Base-by-base conservation (phyloP, 2,888 invertebrate genomes). In the Capitulum mitella region DNA sequence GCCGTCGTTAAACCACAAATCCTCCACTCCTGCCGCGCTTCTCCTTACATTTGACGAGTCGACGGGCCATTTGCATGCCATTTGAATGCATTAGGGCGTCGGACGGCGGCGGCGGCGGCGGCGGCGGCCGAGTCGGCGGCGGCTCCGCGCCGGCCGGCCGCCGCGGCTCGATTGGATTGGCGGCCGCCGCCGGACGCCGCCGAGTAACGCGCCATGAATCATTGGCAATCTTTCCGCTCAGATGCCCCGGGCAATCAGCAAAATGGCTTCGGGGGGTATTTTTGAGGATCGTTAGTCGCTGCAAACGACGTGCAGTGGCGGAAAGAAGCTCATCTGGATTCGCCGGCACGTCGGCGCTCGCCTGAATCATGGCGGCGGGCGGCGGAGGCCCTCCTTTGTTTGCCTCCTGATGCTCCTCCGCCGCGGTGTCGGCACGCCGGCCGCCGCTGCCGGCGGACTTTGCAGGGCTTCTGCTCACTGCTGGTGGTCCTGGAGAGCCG, bases 1-100 rank as follows among this genome's bases (percentile, higher is more conserved):
- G 70, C 70, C 70, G 70, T 70, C 70, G 70, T 70, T 70, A 70
- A 37, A 70, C 70, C 70, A 12, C 70, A 70, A 70, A 70, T 70
- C 70, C 70, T 70, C 70, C 70, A 70, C 70, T 70, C 70, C 10
- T 37, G 70, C 70, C 26, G 70, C 70, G 29, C 70, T 37, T 26
- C 26, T 40, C 37, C 70, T 40, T 37, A 40, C 70, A n/a, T 70
- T 40, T 70, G 70, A 70, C 70, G 70, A 70, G 19, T 22, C 70
- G 26, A 14, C 70, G 26, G 22, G 16, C 70, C 70, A 70, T 70
- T 40, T 70, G 70, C 70, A 70, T 70, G 37, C 37, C 22, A 70
- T 70, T 70, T 70, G 70, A 70, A 70, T 70, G 70, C 70, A 70
- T 70, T 40, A 70, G 70, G 8, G 3, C 29, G 37, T 14, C n/a